Base-by-base conservation (phyloP, 2,888 invertebrate species). In the Machimus rusticus region DNA sequence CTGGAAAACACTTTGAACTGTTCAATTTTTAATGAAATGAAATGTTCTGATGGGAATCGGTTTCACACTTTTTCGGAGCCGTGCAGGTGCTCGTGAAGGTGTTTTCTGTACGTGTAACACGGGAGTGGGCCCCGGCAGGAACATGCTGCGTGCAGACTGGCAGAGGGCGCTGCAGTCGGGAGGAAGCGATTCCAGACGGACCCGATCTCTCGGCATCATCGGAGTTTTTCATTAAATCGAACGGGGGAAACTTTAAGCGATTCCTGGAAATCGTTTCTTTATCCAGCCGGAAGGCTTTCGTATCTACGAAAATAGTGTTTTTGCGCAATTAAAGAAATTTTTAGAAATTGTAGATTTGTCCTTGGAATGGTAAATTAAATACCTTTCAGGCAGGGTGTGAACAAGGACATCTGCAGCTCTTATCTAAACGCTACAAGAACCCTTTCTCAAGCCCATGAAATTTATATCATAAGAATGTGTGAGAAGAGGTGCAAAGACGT, bases 21-120 rank as follows among this genome's bases (percentile, higher is more conserved):
- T 91, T 91, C 91, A 92, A 91, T 91, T 92, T 91, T 91, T 92
- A 91, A 91, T 91, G 91, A 91, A 91, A 92, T 91, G 91, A 91
- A 91, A 91, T 90, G 89, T 90, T 90, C 88, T 77, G 86, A 86
- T 82, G 88, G 81, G 88, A 86, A 86, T 82, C 86, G 88, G 88
- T 88, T 88, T 87, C 87, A 87, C 88, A 86, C 79, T 86, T 82
- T 88, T 86, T 79, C 66, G 39, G 55, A 19, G 46, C 74, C 37
- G 23, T 85, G 74, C 85, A 85, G 85, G 85, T 85, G 85, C 85
- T 28, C 74, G 28, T 74, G 85, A 85, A 85, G 74, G 74, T 85
- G 85, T 85, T 43, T 34, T 34, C 55, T 57, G 66, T 82, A 57
- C 28, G 55, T 28, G 81, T 81, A 51, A 46, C 28, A 81, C 46